These are phyloP conservation scores for Gnathonemus longibarbis DNA, from an alignment of 2,113 vertebrate genomes.

Conservation along the genomic window DNA sequence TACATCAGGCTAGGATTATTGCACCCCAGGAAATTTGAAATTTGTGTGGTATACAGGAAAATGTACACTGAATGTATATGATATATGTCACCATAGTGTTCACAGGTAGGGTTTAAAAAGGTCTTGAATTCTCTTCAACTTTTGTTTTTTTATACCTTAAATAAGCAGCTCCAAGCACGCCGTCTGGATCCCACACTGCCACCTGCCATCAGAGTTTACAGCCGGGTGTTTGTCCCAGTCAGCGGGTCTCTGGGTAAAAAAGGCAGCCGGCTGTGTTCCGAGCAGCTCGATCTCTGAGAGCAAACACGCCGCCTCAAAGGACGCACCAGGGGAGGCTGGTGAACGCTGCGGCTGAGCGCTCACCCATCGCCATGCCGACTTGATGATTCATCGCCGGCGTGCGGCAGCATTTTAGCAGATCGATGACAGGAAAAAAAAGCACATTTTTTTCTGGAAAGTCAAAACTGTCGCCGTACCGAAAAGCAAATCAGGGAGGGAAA, in stretches of 20 bases:
- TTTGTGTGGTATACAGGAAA: no score
- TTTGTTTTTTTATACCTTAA: background rate
- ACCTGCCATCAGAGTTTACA: background rate
- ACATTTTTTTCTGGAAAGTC: background rate
- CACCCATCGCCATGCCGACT: constrained; percentile 14
- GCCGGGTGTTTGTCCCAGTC: constrained; percentile 13
- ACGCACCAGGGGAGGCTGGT: constrained; percentile 24
- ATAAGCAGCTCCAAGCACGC: background rate
- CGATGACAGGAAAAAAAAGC: constrained; percentile 6
- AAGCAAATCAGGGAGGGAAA: constrained; percentile 12
- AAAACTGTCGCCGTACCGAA: background rate
- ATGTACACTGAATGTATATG: no score
- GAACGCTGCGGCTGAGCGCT: background rate
- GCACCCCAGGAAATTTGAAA: background rate
- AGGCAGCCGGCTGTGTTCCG: constrained; percentile 16
- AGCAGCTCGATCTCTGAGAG: constrained; percentile 20
- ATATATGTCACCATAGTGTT: background rate
- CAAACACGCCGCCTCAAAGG: constrained; percentile 19
- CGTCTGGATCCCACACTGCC: background rate
- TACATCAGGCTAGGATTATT: background rate
- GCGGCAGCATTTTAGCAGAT: constrained; percentile 7
- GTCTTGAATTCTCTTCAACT: background rate
- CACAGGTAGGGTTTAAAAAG: background rate
- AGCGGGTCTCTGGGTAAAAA: constrained; percentile 11
- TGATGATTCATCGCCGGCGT: constrained; percentile 26